Evolutionary conservation across 53 echinoderm and acorn worm species (phyloP).

Genomic region (Paracentrotus lividus): DNA sequence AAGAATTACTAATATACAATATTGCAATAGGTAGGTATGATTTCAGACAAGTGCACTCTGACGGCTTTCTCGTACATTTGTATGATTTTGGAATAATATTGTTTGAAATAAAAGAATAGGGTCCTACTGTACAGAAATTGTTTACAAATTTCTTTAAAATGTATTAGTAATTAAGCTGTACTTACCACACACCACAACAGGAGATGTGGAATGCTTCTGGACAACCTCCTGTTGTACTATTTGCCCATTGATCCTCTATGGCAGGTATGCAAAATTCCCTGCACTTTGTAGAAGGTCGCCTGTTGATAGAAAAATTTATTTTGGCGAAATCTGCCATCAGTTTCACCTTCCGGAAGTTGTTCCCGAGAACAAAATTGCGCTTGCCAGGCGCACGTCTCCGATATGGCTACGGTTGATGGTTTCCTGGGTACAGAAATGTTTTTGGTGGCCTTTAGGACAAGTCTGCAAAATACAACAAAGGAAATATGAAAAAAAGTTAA

Average conservation of each 20-base stretch:
- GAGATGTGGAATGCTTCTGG: neutral
- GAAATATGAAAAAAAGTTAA: too few relatives aligned
- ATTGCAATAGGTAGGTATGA: too few relatives aligned
- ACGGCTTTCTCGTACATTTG: too few relatives aligned
- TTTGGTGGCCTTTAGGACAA: neutral
- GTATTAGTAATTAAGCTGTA: neutral
- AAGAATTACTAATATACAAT: too few relatives aligned
- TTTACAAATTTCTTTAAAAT: too few relatives aligned
- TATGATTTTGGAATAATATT: too few relatives aligned
- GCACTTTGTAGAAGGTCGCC: neutral
- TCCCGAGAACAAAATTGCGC: neutral
- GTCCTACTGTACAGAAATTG: too few relatives aligned
- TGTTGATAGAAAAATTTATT: neutral
- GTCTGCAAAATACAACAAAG: neutral
- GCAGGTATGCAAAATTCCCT: neutral
- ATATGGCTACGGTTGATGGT: neutral
- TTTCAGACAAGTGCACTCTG: too few relatives aligned
- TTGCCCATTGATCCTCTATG: neutral
- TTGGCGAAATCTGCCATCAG: neutral
- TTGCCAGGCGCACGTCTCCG: too few relatives aligned
- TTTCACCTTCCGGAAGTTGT: neutral
- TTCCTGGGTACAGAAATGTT: neutral
- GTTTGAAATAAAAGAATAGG: too few relatives aligned
- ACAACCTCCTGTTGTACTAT: neutral
- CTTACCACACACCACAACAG: conserved; percentile 24